Evolutionary conservation across 2,113 vertebrate species (phyloP).

Genomic region (Diglossa brunneiventris): DNA sequence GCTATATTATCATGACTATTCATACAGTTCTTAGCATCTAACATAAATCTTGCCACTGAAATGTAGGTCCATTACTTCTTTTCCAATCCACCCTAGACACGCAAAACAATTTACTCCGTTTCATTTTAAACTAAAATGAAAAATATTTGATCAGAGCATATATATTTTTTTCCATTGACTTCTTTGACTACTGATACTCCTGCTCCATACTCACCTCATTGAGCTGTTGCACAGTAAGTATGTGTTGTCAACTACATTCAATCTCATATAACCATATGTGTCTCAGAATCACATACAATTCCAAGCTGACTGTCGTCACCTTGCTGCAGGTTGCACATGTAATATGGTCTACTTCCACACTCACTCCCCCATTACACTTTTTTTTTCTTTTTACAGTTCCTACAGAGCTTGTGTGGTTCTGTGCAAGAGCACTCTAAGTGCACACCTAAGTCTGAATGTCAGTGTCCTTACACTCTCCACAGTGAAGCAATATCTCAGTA

Average conservation of each 20-base stretch:
- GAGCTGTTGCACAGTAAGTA: not conserved
- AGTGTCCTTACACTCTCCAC: not conserved
- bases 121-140: not conserved
- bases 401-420: not conserved
- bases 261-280: not conserved
- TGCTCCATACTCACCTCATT: not conserved
- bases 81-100: not conserved
- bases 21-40: not conserved
- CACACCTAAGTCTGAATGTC: not conserved
- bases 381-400: not conserved
- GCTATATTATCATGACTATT: not conserved
- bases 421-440: not conserved
- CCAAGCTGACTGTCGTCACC: not conserved
- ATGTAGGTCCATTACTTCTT: not conserved
- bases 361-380: not conserved
- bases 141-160: not conserved
- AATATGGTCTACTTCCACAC: not conserved
- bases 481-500: not conserved
- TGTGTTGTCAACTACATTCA: not conserved
- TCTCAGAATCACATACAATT: not conserved
- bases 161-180: not conserved
- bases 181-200: not conserved
- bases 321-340: not conserved
- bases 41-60: not conserved
- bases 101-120: not conserved